Percentiles rank a stretch among this genome's conserved stretches.
phyloP scores from a whole-genome alignment of 1,140 invertebrate species.

The Caenorhabditis tropicalis region DNA sequence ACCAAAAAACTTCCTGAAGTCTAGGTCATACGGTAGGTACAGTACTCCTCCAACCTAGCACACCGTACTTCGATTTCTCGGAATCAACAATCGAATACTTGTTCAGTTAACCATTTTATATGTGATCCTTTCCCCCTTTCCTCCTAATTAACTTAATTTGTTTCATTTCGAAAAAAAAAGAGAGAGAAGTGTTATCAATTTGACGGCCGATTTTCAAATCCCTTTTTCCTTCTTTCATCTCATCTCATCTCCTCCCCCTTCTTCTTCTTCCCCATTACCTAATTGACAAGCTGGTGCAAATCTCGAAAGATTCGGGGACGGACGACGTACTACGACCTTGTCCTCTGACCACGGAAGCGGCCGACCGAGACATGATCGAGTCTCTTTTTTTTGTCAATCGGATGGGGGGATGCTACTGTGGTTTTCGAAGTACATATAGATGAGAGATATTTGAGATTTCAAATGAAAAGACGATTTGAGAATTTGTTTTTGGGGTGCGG shows the following conservation, averaged over 20 bases:
- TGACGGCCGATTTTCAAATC: background rate
- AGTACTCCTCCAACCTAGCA: too few species aligned
- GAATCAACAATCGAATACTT: too few species aligned
- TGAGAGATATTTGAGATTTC: constrained; percentile 6
- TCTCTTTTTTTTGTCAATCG: background rate
- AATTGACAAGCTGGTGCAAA: constrained; percentile 35
- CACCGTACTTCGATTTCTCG: too few species aligned
- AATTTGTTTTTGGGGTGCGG: constrained; percentile 19
- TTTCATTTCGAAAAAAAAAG: background rate
- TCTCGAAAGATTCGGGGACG: background rate
- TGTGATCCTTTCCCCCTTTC: too few species aligned
- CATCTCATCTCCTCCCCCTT: too few species aligned
- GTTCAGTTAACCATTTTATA: too few species aligned
- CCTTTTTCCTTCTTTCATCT: too few species aligned
- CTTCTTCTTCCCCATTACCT: background rate
- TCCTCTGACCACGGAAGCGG: constrained; percentile 22
- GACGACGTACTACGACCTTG: constrained; percentile 2
- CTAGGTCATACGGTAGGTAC: too few species aligned
- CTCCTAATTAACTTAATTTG: background rate
- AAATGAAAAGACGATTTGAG: background rate
- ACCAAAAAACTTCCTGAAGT: too few species aligned
- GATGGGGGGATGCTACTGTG: background rate
- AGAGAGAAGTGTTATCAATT: background rate
- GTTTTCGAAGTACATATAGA: constrained; percentile 15
- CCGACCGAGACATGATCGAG: constrained; percentile 26